Evolutionary conservation across 2,797 vertebrate genomes (phyloP), one percentile per base, ranked within the genome.

Genomic region (Thripadectes ignobilis): DNA sequence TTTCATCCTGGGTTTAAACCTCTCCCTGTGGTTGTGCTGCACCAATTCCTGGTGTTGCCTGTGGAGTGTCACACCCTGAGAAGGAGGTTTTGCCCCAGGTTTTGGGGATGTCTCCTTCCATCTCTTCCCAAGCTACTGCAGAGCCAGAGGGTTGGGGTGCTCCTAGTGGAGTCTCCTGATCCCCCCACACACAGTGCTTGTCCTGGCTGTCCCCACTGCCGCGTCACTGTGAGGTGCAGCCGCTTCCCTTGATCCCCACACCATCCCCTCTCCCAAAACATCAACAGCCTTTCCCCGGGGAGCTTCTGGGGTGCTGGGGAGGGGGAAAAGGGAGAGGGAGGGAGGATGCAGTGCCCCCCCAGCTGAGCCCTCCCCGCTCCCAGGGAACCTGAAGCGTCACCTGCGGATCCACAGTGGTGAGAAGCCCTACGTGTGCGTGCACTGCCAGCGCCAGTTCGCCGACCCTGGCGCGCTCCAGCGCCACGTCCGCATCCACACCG

Each of bases 401-500:
- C 97, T 99, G 71, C 99, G 99, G 32, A 99, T 99, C 91, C 99
- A 99, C 98, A 99, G 99, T 0, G 99, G 99, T 15, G 99, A 99
- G 98, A 99, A 99, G 89, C 99, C 99, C 0, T 99, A 99, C 5
- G 97, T 99, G 81, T 99, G 99, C 5, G 97, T 98, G 75, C 99
- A 99, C 97, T 99, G 99, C 96, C 98, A 99, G 98, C 98, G 99
- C 94, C 99, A 99, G 12, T 99, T 99, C 11, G 99, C 99, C 0
- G 99, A 99, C 96, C 99, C 99, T 0, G 99, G 99, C 1, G 99
- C 99, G 0, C 98, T 99, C 88, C 99, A 99, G 98, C 98, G 99
- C 24, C 99, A 99, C 5, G 98, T 99, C 54, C 99, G 99, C 93
- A 99, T 99, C 96, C 99, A 99, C 97, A 99, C 99, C 7, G 49